Percentiles rank a stretch among this genome's conserved stretches.
Conservation (phyloP, 2,113 vertebrate genomes). For the Pelmatolapia mariae region DNA sequence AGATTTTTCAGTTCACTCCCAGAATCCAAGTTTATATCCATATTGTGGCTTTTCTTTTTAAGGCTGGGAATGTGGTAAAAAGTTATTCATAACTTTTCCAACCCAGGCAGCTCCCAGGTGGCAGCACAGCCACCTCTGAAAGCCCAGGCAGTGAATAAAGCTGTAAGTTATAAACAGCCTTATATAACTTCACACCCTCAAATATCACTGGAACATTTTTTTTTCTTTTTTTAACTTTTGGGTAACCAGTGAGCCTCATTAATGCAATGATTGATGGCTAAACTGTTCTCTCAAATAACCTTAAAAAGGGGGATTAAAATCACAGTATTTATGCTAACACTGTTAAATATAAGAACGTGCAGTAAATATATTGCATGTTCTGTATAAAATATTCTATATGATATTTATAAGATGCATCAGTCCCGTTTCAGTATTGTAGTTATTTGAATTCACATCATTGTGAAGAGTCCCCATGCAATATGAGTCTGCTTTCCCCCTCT, state of each 20-base stretch:
- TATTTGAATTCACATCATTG: not conserved
- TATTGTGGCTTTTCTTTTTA: constrained; percentile 42
- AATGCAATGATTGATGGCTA: constrained; percentile 37
- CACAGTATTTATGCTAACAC: not conserved
- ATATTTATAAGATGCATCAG: not conserved
- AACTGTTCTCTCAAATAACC: not conserved
- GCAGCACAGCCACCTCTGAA: constrained; percentile 33
- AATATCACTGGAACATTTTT: constrained; percentile 39
- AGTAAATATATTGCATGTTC: not conserved
- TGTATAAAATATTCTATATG: not conserved
- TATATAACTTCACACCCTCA: constrained; percentile 53
- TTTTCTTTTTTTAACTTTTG: constrained; percentile 1
- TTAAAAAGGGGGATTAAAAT: not conserved
- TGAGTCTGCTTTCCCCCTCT: not conserved
- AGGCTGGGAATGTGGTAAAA: constrained; percentile 48
- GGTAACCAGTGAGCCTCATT: constrained; percentile 26
- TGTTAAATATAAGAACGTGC: not conserved
- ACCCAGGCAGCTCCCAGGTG: constrained; percentile 33
- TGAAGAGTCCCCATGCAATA: not conserved
- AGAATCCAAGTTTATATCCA: constrained; percentile 19
- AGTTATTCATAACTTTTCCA: constrained; percentile 57
- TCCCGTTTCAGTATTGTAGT: not conserved
- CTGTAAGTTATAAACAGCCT: constrained; percentile 47
- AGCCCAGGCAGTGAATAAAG: constrained; percentile 40
- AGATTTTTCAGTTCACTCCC: not conserved